Evolutionary conservation across 2,888 invertebrate species (phyloP).

Genomic region (Craniophora ligustri): DNA sequence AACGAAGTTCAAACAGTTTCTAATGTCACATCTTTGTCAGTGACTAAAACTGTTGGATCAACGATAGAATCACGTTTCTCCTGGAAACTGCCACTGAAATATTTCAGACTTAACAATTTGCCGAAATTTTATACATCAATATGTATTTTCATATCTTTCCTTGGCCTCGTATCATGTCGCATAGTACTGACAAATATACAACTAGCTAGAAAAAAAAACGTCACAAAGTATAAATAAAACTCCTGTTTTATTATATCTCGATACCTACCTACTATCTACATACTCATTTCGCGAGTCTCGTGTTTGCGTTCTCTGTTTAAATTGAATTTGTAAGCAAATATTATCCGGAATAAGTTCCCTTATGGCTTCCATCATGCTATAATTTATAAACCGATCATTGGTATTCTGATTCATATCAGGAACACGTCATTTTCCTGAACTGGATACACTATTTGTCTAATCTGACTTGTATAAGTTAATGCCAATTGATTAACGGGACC

Average conservation of each 20-base stretch:
- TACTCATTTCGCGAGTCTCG: neutral
- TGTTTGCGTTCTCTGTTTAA: slow-evolving; percentile 2
- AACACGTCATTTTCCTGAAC: neutral
- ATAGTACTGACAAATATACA: slow-evolving; percentile 2
- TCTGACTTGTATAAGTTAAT: slow-evolving; percentile 10
- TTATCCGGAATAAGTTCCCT: neutral
- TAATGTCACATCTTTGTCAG: slow-evolving; percentile 62
- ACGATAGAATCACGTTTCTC: slow-evolving; percentile 3
- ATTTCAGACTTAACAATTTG: slow-evolving; percentile 1
- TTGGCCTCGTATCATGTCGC: slow-evolving; percentile 11
- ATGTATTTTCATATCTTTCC: slow-evolving; percentile 1
- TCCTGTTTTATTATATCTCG: slow-evolving; percentile 4
- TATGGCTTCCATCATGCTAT: neutral
- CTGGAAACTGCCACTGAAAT: slow-evolving; percentile 14
- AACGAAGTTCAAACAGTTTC: slow-evolving; percentile 75
- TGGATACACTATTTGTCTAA: slow-evolving; percentile 1
- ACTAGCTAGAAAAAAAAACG: slow-evolving; percentile 14
- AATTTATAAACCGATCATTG: neutral
- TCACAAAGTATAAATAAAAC: slow-evolving; percentile 15
- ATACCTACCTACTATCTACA: neutral
- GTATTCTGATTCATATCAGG: slow-evolving; percentile 1
- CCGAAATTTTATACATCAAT: slow-evolving; percentile 2
- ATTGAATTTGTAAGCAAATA: slow-evolving; percentile 12
- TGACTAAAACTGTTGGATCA: slow-evolving; percentile 38
- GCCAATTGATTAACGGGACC: slow-evolving; percentile 18